A percentile compares a stretch with the other conserved stretches of the same genome.
Conservation (phyloP, 2,797 vertebrate genomes). For the Pogonophryne albipinna region DNA sequence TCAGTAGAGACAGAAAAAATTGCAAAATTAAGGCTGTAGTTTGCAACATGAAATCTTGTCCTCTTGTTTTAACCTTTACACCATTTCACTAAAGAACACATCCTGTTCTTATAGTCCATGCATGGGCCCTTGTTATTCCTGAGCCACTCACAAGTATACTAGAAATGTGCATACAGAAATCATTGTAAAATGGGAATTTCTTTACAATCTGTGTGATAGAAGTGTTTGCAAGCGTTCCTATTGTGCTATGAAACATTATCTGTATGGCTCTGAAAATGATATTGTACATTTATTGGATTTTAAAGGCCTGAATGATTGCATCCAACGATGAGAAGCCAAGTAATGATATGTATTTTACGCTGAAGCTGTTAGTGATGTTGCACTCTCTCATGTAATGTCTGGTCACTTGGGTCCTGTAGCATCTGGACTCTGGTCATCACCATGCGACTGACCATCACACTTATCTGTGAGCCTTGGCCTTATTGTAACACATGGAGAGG, state of each 20-base stretch:
- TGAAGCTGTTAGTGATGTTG: background rate
- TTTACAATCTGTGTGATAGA: constrained; percentile 7
- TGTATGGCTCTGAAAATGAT: background rate
- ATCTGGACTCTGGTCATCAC: constrained; percentile 49
- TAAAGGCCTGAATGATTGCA: background rate
- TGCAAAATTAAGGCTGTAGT: background rate
- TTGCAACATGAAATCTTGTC: background rate
- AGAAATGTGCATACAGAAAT: background rate
- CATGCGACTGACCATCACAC: constrained; percentile 21
- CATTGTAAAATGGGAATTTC: constrained; percentile 2
- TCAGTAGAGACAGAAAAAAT: background rate
- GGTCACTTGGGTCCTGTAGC: background rate
- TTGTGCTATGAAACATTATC: background rate
- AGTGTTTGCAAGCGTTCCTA: background rate
- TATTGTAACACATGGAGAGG: background rate
- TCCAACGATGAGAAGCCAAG: background rate
- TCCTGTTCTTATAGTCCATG: background rate
- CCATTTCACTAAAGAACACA: background rate
- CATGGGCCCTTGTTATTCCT: background rate
- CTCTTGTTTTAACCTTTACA: background rate
- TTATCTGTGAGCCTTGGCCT: constrained; percentile 38
- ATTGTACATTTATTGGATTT: background rate
- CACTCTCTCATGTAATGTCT: background rate
- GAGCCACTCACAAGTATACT: background rate
- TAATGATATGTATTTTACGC: background rate